Conservation (phyloP, 2,888 invertebrate genomes). For the Frankliniella intonsa region DNA sequence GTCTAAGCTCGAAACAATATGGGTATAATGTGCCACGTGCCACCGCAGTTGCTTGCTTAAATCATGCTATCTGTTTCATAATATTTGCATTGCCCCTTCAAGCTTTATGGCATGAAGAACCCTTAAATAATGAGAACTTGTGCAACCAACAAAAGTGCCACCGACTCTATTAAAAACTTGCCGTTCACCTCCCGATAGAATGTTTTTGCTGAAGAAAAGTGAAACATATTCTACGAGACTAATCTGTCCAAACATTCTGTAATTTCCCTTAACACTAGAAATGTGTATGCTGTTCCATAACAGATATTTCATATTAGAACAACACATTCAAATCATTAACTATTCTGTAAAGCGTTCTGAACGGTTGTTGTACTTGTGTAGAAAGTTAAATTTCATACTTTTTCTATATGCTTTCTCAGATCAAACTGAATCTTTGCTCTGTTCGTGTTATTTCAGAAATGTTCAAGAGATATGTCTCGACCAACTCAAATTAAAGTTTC, state of each 20-base stretch:
- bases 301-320: too few species aligned
- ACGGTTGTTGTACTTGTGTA: neutral
- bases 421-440: neutral
- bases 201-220: neutral
- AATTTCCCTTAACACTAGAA: neutral
- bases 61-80: too few species aligned
- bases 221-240: neutral
- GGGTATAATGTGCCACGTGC: too few species aligned
- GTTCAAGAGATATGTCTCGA: neutral
- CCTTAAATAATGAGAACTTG: too few species aligned
- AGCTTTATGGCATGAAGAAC: too few species aligned
- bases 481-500: slow-evolving; percentile 4
- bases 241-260: neutral
- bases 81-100: too few species aligned
- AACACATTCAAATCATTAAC: too few species aligned
- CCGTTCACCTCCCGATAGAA: slow-evolving; percentile 1
- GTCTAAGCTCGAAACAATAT: neutral
- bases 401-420: neutral
- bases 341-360: too few species aligned
- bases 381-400: neutral
- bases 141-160: too few species aligned
- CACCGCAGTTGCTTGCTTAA: too few species aligned
- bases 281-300: too few species aligned
- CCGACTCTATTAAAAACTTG: neutral
- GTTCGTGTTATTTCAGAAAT: neutral